phyloP scores from a whole-genome alignment of 2,113 vertebrate genomes.

The Prochilodus magdalenae region DNA sequence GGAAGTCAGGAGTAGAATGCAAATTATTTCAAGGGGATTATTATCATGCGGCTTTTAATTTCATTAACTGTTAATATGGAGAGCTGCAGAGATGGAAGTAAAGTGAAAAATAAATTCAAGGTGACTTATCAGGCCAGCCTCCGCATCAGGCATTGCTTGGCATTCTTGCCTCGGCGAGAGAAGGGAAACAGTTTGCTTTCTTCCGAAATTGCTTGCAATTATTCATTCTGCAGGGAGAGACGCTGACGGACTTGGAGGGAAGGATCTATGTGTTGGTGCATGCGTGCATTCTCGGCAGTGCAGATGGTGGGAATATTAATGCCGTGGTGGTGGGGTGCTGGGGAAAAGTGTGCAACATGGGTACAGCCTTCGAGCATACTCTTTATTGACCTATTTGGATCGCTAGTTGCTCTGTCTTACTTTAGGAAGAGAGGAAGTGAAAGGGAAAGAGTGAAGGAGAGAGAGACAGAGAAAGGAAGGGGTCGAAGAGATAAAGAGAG shows the following conservation, averaged over 20 bases:
- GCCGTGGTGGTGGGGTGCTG: neutral
- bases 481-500: neutral
- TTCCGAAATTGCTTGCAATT: conserved; percentile 36
- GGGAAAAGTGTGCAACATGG: neutral
- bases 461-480: neutral
- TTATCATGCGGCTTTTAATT: conserved; percentile 1
- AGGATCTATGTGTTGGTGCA: conserved; percentile 18
- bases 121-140: conserved; percentile 25
- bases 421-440: neutral
- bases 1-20: neutral
- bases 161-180: conserved; percentile 15
- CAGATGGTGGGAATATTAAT: conserved; percentile 52
- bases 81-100: conserved; percentile 2
- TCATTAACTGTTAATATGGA: conserved; percentile 1
- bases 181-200: conserved; percentile 37
- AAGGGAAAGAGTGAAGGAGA: neutral
- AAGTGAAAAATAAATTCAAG: conserved; percentile 25
- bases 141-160: neutral
- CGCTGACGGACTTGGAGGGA: conserved; percentile 5
- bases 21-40: neutral
- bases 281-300: conserved; percentile 13
- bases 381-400: conserved; percentile 44
- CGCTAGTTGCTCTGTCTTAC: conserved; percentile 11
- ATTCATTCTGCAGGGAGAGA: conserved; percentile 33
- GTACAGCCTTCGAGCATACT: neutral